These are phyloP conservation scores for Calephelis nemesis DNA, from an alignment of 1,140 invertebrate genomes.

Conservation along the genomic window DNA sequence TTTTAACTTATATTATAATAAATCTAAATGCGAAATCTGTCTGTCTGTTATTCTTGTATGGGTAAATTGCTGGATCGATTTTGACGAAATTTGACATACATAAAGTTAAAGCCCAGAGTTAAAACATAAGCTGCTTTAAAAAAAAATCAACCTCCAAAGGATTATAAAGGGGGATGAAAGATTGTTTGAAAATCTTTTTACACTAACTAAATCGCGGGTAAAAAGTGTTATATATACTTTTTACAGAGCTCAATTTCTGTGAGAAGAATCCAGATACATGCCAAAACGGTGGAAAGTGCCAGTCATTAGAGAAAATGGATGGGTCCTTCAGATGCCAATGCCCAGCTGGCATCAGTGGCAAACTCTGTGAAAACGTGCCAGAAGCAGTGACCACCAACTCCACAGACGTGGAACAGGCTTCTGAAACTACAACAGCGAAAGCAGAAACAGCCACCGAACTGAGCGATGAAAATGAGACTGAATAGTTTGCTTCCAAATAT, in stretches of 20 bases:
- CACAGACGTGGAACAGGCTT: conserved; percentile 25
- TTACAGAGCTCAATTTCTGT: conserved; percentile 87
- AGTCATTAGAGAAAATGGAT: conserved; percentile 86
- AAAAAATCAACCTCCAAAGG: no score
- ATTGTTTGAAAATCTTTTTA: no score
- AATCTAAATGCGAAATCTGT: no score
- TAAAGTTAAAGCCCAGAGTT: no score
- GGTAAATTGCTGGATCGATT: no score
- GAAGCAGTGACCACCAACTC: conserved; percentile 50
- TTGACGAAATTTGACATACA: no score
- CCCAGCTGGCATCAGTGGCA: conserved; percentile 80
- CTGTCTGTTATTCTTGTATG: no score
- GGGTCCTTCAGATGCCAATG: conserved; percentile 87
- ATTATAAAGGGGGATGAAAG: no score
- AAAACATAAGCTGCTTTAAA: no score
- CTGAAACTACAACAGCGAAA: conserved; percentile 20
- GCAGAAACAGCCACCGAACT: conserved; percentile 37
- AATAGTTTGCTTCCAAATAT: conserved; percentile 31
- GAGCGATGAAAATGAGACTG: conserved; percentile 63
- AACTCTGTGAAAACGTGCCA: conserved; percentile 81
- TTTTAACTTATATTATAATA: no score
- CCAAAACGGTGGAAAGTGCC: conserved; percentile 89
- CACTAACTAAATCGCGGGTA: no score
- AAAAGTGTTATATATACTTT: conserved; percentile 5
- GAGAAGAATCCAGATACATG: conserved; percentile 84